Evolutionary conservation across 2,113 vertebrate genomes (phyloP), one percentile per base, ranked within the genome.

Genomic region (Vulpes lagopus): DNA sequence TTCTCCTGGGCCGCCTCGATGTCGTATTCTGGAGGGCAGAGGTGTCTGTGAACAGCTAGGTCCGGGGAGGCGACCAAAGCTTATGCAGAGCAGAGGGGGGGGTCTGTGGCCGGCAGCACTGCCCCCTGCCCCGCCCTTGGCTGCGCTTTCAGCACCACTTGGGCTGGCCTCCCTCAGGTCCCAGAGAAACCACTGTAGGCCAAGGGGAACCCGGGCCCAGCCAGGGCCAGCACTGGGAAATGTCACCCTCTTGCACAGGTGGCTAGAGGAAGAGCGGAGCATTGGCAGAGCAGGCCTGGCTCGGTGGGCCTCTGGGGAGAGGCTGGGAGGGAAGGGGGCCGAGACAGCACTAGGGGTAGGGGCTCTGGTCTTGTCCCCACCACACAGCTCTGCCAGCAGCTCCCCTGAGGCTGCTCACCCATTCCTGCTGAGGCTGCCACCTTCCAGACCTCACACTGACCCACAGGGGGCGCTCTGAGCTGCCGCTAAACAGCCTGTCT

Each of bases 21-120:
- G 6, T 99, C 99, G 0, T 99, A 99, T 91, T 99, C 99, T 99
- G 97, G 0, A 22, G 96, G 89, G 91, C 94, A 94, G 95, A 97
- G 74, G 78, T 78, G n/a, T 71, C 20, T 0, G 5, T 96, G 90
- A 94, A 62, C 38, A 71, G 0, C 2, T 15, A 14, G 43, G 59
- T 59, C 25, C 35, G 16, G 17, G 53, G 74, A 32, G 79, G 22
- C 10, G 1, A n/a, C 30, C 1, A 1, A 57, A 53, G n/a, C 27
- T 8, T 20, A 10, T 4, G 4, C 51, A 51, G 80, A 51, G 82
- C 30, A 59, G 79, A 73, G 27, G 62, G 35, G 35, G 35, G 53
- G 64, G 43, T 22, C 69, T 30, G 35, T 22, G 5, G 49, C 16
- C 17, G 0, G 1, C 0, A 7, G 11, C 23, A 1, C 23, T 0